Evolutionary conservation across 2,888 invertebrate genomes (phyloP).

Genomic region (Hymenopus coronatus): DNA sequence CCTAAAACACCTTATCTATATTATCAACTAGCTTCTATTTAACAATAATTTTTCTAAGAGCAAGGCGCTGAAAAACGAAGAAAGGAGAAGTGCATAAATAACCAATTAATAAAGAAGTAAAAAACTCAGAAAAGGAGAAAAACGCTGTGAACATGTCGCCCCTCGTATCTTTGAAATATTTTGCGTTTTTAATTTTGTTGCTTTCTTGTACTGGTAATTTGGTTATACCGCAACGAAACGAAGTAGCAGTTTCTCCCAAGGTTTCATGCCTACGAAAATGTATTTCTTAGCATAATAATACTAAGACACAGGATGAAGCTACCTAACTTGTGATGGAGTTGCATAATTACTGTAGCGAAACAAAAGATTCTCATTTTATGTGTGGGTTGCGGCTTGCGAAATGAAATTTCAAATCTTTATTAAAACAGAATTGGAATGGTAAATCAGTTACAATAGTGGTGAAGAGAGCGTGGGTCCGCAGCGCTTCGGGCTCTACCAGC

Average conservation of each 20-base stretch:
- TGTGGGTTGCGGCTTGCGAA: constrained; percentile 13
- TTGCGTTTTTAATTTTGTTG: too few relatives aligned
- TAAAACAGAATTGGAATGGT: constrained; percentile 33
- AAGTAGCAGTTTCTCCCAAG: neutral
- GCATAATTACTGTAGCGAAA: neutral
- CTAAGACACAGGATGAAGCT: neutral
- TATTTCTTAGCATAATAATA: neutral
- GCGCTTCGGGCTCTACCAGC: neutral
- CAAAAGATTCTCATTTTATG: neutral
- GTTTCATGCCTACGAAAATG: neutral
- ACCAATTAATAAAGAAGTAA: too few relatives aligned
- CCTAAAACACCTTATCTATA: too few relatives aligned
- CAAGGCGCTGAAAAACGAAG: too few relatives aligned
- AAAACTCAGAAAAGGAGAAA: too few relatives aligned
- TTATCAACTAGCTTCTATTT: too few relatives aligned
- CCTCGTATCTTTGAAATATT: too few relatives aligned
- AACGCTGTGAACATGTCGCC: too few relatives aligned
- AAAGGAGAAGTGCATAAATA: too few relatives aligned
- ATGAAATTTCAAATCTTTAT: constrained; percentile 33
- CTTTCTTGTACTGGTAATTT: too few relatives aligned
- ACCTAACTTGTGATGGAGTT: neutral
- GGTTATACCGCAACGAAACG: too few relatives aligned
- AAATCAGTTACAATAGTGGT: constrained; percentile 29
- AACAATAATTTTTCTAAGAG: too few relatives aligned
- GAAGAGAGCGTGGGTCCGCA: neutral